Conservation (phyloP, 2,113 vertebrate species). For the Electrona antarctica region DNA sequence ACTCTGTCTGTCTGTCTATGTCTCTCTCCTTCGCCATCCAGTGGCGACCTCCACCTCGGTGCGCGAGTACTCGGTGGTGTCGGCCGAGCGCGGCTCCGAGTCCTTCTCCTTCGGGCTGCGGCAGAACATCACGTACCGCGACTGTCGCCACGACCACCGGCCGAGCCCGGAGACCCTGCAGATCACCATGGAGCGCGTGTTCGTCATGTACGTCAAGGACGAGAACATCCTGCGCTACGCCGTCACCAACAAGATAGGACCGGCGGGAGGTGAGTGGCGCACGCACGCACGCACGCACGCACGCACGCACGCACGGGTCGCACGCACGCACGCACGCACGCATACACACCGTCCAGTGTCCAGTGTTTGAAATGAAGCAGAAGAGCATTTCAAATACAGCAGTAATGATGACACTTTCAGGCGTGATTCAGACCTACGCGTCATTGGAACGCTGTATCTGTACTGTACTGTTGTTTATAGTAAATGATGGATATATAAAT, state of each 20-base stretch:
- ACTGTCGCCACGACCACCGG: constrained; percentile 76
- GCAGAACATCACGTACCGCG: constrained; percentile 87
- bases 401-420: no score
- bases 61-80: constrained; percentile 79
- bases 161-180: constrained; percentile 68
- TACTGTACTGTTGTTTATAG: no score
- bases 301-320: no score
- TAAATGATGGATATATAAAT: no score
- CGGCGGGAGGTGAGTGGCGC: constrained; percentile 77
- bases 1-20: background rate
- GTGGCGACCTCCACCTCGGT: constrained; percentile 83
- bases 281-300: no score
- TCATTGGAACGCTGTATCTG: no score
- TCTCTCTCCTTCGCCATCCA: constrained; percentile 24
- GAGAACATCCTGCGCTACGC: constrained; percentile 90
- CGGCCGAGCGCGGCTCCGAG: constrained; percentile 75
- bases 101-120: constrained; percentile 83
- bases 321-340: no score
- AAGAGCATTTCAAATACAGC: no score
- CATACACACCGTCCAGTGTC: no score
- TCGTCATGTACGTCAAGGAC: constrained; percentile 86
- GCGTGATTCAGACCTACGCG: no score
- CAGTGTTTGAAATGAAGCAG: no score
- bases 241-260: constrained; percentile 87
- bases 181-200: constrained; percentile 83